phyloP scores from a whole-genome alignment of 2,888 invertebrate genomes.

The Mythimna loreyi region DNA sequence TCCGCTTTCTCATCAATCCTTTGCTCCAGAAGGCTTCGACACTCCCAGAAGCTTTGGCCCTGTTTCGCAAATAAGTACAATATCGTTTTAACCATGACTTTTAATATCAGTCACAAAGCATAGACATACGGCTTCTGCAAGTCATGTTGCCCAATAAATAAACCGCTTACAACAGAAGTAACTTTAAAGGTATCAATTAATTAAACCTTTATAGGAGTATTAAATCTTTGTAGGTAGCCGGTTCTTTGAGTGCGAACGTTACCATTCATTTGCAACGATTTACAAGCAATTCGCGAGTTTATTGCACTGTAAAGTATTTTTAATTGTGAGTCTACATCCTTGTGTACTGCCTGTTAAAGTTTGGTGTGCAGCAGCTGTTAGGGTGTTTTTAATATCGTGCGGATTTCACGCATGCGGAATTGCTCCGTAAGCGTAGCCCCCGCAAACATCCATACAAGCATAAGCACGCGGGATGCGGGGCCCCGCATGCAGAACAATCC shows the following conservation, averaged over 20 bases:
- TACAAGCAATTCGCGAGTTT: constrained; percentile 79
- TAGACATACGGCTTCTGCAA: neutral
- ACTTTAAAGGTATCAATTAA: constrained; percentile 47
- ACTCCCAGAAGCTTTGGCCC: no score
- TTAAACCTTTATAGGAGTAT: constrained; percentile 56
- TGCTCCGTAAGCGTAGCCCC: no score
- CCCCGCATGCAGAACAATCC: no score
- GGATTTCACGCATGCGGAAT: no score
- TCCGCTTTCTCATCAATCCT: no score
- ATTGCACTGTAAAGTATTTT: constrained; percentile 78
- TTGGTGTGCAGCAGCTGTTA: constrained; percentile 65
- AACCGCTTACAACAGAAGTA: neutral
- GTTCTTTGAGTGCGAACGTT: constrained; percentile 67
- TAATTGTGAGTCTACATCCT: constrained; percentile 78
- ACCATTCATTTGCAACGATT: constrained; percentile 72
- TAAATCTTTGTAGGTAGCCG: constrained; percentile 48
- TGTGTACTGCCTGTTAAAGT: constrained; percentile 75
- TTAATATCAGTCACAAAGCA: neutral
- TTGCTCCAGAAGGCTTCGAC: no score
- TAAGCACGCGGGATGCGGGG: no score
- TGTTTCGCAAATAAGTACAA: neutral
- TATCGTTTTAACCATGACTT: neutral
- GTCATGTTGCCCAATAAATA: constrained; percentile 14
- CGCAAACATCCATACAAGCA: no score
- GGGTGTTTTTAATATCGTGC: constrained; percentile 57